Conservation (phyloP, 2,888 invertebrate genomes). For the Drosophila recens region DNA sequence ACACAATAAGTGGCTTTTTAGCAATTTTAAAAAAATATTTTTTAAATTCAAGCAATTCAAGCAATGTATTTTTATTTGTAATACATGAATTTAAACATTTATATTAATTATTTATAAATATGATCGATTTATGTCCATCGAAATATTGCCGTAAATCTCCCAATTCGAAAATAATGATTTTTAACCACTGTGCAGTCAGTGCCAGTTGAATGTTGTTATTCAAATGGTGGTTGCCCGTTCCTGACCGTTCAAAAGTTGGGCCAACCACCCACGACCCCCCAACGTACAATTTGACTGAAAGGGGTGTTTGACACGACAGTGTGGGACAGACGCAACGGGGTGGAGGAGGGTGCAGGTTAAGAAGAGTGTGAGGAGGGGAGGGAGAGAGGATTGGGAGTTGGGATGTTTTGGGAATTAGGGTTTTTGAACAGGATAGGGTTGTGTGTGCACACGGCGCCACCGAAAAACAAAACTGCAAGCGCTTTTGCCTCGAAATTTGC, state of each 20-base stretch:
- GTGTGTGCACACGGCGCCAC: constrained; percentile 25
- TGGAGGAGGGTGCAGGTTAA: neutral
- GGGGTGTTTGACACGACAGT: constrained; percentile 26
- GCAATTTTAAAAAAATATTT: too few relatives aligned
- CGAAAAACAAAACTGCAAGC: constrained; percentile 69
- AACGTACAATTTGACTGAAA: constrained; percentile 15
- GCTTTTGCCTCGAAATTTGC: constrained; percentile 40
- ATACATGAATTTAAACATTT: too few relatives aligned
- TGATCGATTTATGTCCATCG: too few relatives aligned
- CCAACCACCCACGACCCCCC: constrained; percentile 36
- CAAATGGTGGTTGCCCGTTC: constrained; percentile 45
- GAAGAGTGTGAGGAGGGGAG: neutral
- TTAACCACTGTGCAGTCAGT: constrained; percentile 43
- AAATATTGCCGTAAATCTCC: neutral
- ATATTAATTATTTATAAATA: too few relatives aligned
- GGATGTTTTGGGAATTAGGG: constrained; percentile 15
- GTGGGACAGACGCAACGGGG: neutral
- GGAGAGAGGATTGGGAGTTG: constrained; percentile 1
- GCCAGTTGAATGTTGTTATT: constrained; percentile 38
- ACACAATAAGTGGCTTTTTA: too few relatives aligned
- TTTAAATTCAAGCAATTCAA: too few relatives aligned
- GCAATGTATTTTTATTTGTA: too few relatives aligned
- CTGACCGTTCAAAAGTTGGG: constrained; percentile 42
- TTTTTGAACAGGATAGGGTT: constrained; percentile 25
- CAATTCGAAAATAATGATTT: too few relatives aligned